Evolutionary conservation across 1,140 invertebrate genomes (phyloP).

Genomic region (Bombus breviceps): DNA sequence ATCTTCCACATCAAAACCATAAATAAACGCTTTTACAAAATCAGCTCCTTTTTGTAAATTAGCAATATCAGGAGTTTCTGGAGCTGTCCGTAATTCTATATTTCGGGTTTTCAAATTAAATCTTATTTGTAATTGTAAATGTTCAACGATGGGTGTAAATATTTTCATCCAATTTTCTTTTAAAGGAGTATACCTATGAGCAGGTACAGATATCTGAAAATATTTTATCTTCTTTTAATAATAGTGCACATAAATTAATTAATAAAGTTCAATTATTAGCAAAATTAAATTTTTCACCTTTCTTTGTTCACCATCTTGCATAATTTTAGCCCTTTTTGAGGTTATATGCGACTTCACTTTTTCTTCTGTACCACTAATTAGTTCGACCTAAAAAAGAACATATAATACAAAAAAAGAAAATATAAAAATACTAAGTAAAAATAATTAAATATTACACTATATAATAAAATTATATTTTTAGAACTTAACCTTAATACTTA

Average conservation of each 20-base stretch:
- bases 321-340: slow-evolving; percentile 83
- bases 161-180: slow-evolving; percentile 99
- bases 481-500: slow-evolving; percentile 57
- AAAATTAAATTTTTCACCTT: slow-evolving; percentile 76
- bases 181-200: slow-evolving; percentile 93
- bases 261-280: background rate
- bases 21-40: slow-evolving; percentile 98
- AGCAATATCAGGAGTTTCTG: slow-evolving; percentile 92
- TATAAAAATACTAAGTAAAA: background rate
- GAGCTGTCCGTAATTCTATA: slow-evolving; percentile 91
- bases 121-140: slow-evolving; percentile 96
- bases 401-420: background rate
- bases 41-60: slow-evolving; percentile 98
- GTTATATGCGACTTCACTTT: slow-evolving; percentile 80
- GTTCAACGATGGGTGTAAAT: slow-evolving; percentile 97
- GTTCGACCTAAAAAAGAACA: slow-evolving; percentile 82
- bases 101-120: slow-evolving; percentile 96
- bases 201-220: slow-evolving; percentile 86
- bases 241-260: background rate
- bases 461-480: background rate
- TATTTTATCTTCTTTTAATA: slow-evolving; percentile 51
- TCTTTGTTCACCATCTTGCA: slow-evolving; percentile 82
- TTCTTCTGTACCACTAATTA: slow-evolving; percentile 86
- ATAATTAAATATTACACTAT: background rate
- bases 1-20: slow-evolving; percentile 99